A percentile compares a stretch with the other conserved stretches of the same genome.
Evolutionary conservation across 2,888 invertebrate species (phyloP).

Genomic region (Emesis furor): DNA sequence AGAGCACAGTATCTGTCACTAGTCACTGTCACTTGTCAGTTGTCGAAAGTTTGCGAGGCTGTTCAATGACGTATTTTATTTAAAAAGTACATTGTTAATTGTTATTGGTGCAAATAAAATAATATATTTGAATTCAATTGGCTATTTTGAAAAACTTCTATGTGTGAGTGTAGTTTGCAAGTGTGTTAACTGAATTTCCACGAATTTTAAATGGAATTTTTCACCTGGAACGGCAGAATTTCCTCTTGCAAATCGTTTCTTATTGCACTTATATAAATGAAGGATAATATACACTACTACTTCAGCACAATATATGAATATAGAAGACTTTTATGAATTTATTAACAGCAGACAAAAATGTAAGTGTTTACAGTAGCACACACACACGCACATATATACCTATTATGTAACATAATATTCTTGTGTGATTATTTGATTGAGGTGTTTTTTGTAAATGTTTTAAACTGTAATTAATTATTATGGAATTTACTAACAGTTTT

Average conservation of each 20-base stretch:
- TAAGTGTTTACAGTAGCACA: not conserved
- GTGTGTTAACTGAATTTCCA: not conserved
- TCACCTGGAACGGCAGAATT: not conserved
- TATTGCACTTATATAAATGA: not conserved
- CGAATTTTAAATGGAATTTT: not conserved
- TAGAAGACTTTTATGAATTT: not conserved
- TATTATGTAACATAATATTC: no score
- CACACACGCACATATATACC: not conserved
- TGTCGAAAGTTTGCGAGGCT: no score
- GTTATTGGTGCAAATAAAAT: not conserved
- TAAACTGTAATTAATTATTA: no score
- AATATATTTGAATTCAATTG: not conserved
- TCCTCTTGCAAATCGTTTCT: not conserved
- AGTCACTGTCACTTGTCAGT: no score
- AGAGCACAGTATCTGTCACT: no score
- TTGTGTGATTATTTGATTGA: no score
- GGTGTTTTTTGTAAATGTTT: no score
- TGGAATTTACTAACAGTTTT: no score
- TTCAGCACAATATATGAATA: not conserved
- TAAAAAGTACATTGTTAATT: no score
- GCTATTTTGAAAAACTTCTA: not conserved
- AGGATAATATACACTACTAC: not conserved
- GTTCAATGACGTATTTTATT: no score
- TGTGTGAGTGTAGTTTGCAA: not conserved
- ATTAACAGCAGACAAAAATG: not conserved